A percentile compares a stretch with the other conserved stretches of the same genome.
Evolutionary conservation across 2,888 invertebrate genomes (phyloP).

Genomic region (Eupithecia vulgata): DNA sequence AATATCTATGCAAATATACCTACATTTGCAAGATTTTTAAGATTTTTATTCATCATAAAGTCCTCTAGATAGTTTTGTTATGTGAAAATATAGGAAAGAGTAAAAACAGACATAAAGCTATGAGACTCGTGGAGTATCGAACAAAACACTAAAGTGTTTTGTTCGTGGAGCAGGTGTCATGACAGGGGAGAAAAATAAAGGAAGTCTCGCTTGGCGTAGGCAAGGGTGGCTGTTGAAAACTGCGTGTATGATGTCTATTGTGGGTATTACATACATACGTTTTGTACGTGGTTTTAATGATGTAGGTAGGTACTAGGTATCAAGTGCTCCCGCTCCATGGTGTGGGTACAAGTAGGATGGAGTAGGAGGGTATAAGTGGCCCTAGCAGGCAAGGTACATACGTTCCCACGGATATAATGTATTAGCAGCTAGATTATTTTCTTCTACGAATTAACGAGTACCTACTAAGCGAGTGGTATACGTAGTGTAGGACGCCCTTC

Average conservation of each 20-base stretch:
- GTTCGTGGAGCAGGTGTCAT: slow-evolving; percentile 41
- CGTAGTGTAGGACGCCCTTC: no score
- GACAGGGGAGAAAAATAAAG: slow-evolving; percentile 49
- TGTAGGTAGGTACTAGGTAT: slow-evolving; percentile 30
- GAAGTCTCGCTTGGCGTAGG: slow-evolving; percentile 50
- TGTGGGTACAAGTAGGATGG: slow-evolving; percentile 24
- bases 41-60: neutral
- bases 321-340: neutral
- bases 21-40: neutral
- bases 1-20: slow-evolving; percentile 21
- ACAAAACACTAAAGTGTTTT: slow-evolving; percentile 43
- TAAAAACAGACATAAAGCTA: slow-evolving; percentile 7
- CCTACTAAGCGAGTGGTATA: neutral
- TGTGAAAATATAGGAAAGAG: neutral
- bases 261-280: neutral
- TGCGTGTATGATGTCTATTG: slow-evolving; percentile 50
- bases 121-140: slow-evolving; percentile 31
- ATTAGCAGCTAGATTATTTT: neutral
- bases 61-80: neutral
- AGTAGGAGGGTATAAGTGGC: slow-evolving; percentile 50
- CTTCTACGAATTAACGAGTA: neutral
- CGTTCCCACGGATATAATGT: slow-evolving; percentile 72
- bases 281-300: slow-evolving; percentile 45
- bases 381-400: slow-evolving; percentile 45
- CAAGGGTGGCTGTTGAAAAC: slow-evolving; percentile 58